phyloP scores from a whole-genome alignment of 2,888 invertebrate genomes.

The Eilema sororculum region DNA sequence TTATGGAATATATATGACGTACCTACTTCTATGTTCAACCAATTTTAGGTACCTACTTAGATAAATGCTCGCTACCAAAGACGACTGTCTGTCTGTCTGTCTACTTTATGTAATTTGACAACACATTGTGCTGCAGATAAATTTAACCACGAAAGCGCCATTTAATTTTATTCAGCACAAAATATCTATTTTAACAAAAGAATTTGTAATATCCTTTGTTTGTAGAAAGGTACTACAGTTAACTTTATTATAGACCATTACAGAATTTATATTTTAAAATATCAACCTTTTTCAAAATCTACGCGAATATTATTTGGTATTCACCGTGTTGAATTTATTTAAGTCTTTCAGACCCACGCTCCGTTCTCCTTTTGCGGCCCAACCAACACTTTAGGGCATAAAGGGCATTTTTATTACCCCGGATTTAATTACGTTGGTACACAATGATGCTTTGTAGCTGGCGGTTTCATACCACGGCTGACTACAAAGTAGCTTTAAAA shows the following conservation, averaged over 20 bases:
- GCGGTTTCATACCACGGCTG: conserved; percentile 36
- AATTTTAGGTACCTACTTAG: neutral
- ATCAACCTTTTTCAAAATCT: neutral
- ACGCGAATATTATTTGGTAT: conserved; percentile 1
- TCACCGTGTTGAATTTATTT: conserved; percentile 24
- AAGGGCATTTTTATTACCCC: conserved; percentile 46
- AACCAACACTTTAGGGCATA: conserved; percentile 42
- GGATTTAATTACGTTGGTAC: conserved; percentile 48
- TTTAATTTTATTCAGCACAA: neutral
- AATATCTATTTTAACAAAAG: neutral
- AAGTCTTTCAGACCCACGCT: conserved; percentile 24
- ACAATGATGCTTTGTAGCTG: conserved; percentile 49
- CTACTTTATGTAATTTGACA: neutral
- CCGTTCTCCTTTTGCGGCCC: conserved; percentile 24
- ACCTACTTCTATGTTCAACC: no score
- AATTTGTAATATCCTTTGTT: neutral
- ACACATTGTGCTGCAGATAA: neutral
- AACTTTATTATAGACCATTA: conserved; percentile 5
- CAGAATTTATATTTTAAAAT: neutral
- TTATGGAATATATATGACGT: no score
- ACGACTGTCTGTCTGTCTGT: neutral
- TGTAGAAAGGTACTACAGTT: conserved; percentile 7
- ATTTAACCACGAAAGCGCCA: neutral
- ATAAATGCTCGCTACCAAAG: neutral
- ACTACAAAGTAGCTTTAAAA: conserved; percentile 32